phyloP scores from a whole-genome alignment of 1,140 invertebrate species.

The Drosophila tristis region DNA sequence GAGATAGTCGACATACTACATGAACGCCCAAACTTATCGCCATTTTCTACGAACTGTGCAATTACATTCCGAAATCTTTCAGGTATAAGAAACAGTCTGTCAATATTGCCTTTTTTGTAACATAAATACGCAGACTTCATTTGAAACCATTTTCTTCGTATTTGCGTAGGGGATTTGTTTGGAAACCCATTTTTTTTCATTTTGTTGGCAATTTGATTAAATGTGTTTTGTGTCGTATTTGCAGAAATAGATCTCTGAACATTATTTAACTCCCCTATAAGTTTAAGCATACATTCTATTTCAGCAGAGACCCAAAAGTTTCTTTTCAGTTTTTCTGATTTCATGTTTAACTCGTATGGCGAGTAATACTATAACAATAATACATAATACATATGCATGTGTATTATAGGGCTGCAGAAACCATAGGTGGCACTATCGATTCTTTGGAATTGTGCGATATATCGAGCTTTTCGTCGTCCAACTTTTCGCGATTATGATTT shows the following conservation, averaged over 20 bases:
- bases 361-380: no score
- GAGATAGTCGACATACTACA: constrained; percentile 34
- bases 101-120: constrained; percentile 76
- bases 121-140: constrained; percentile 79
- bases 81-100: constrained; percentile 65
- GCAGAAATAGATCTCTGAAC: constrained; percentile 51
- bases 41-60: constrained; percentile 73
- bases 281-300: constrained; percentile 76
- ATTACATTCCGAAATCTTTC: constrained; percentile 69
- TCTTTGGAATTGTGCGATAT: no score
- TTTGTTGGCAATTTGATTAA: constrained; percentile 70
- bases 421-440: no score
- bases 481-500: no score
- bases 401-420: no score
- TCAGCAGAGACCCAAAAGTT: constrained; percentile 75
- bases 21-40: constrained; percentile 42
- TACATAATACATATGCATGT: no score
- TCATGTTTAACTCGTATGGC: constrained; percentile 42
- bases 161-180: constrained; percentile 74
- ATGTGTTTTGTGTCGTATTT: constrained; percentile 71
- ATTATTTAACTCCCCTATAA: constrained; percentile 61
- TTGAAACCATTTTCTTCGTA: constrained; percentile 77
- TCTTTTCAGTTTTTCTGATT: constrained; percentile 67
- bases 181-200: constrained; percentile 76
- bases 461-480: no score